Evolutionary conservation across 1,140 invertebrate genomes (phyloP).

Genomic region (Drosophila teissieri): DNA sequence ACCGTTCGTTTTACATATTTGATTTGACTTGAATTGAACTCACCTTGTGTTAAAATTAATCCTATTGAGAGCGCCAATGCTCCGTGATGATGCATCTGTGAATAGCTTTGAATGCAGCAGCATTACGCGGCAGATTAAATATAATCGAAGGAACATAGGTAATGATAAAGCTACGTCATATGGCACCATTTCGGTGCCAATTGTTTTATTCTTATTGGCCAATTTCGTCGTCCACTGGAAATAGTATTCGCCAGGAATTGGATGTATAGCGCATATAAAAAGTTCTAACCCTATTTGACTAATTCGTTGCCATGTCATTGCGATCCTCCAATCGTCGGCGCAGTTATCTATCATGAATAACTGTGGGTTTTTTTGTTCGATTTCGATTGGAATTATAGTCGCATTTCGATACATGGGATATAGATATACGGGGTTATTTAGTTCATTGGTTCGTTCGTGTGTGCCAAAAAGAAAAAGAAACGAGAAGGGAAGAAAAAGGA

Average conservation of each 20-base stretch:
- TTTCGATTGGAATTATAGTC: constrained; percentile 18
- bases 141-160: constrained; percentile 99
- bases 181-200: constrained; percentile 92
- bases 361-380: constrained; percentile 85
- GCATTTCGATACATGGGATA: constrained; percentile 8
- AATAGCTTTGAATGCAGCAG: constrained; percentile 99
- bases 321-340: constrained; percentile 99
- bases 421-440: constrained; percentile 7
- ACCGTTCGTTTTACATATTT: too few species aligned
- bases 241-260: constrained; percentile 97
- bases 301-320: constrained; percentile 98
- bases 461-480: constrained; percentile 16
- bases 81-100: constrained; percentile 97
- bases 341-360: constrained; percentile 99
- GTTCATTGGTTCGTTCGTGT: constrained; percentile 32
- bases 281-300: constrained; percentile 97
- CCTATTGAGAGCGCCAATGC: constrained; percentile 98
- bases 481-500: constrained; percentile 23
- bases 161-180: constrained; percentile 98
- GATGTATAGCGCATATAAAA: constrained; percentile 97
- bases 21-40: neutral
- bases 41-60: constrained; percentile 99
- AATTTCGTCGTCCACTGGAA: constrained; percentile 98
- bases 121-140: constrained; percentile 99
- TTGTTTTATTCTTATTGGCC: constrained; percentile 94